Evolutionary conservation across 2,113 vertebrate genomes (phyloP), one percentile per base, ranked within the genome.

Genomic region (Notechis scutatus): DNA sequence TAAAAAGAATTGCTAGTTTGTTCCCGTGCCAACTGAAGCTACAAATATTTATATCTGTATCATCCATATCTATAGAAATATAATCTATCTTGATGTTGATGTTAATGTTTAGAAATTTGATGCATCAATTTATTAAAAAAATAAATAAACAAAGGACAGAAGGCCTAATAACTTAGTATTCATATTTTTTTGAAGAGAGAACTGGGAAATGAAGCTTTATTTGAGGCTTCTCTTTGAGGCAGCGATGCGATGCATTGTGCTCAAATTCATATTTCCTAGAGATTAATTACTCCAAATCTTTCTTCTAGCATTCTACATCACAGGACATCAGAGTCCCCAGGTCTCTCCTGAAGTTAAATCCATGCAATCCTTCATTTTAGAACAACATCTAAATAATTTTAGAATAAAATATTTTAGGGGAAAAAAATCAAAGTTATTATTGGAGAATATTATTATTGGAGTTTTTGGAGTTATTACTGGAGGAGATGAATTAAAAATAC

Each of bases 61-160:
- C 9, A 85, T 45, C 23, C 47, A 34, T 34, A n/a, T n/a, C 29
- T 69, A 69, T n/a, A 69, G 14, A 69, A 69, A 69, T 59, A 2
- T 26, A 61, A 59, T 69, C 64, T 34, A 69, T n/a, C 61, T 69
- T 69, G 26, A 69, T 69, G 61, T 86, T 50, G 21, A 86, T 50
- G 42, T 89, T 21, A 64, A 9, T 21, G 24, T 57, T 52, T 39
- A 56, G 90, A 92, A 55, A 92, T 94, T 95, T 93, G 61, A 91
- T 89, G 11, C 57, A 3, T 8, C 94, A 9, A 92, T 94, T 92
- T 90, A 54, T 92, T 23, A 64, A 90, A 34, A 34, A 81, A 50
- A 61, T 91, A 88, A 12, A 0, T 0, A n/a, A 34, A 15, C 54
- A 21, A 64, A n/a, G 81, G 92, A 45, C 92, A 90, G 0, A 64